A percentile compares a stretch with the other conserved stretches of the same genome.
These are phyloP conservation scores for Sus cebifrons DNA, from an alignment of 2,797 vertebrate species.

Conservation along the genomic window DNA sequence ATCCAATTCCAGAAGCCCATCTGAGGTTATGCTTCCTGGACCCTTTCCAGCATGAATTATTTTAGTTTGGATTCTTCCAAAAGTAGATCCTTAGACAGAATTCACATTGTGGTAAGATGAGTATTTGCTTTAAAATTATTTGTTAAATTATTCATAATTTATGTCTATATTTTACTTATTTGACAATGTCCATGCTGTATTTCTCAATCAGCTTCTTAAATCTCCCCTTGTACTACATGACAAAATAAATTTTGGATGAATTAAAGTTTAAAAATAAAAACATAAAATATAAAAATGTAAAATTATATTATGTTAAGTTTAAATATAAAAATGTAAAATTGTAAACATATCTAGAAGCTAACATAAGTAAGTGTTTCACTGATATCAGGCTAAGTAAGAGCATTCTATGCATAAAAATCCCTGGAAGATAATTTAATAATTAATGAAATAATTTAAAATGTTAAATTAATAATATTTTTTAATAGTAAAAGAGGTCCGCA, in stretches of 20 bases:
- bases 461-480: constrained; percentile 53
- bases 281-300: neutral
- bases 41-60: constrained; percentile 1
- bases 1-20: neutral
- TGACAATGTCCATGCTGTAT: neutral
- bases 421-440: constrained; percentile 12
- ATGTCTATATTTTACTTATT: constrained; percentile 43
- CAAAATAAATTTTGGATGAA: neutral
- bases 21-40: neutral
- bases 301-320: neutral
- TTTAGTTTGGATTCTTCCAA: neutral
- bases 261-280: neutral
- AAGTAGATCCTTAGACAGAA: constrained; percentile 4
- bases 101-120: neutral
- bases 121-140: constrained; percentile 43
- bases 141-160: neutral
- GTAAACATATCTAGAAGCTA: neutral
- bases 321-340: constrained; percentile 32
- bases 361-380: constrained; percentile 11
- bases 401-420: constrained; percentile 6
- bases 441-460: neutral
- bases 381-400: neutral
- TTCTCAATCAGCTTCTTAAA: constrained; percentile 49
- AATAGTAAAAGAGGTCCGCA: constrained; percentile 49
- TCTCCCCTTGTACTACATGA: neutral